These are phyloP conservation scores for Dasyornis broadbenti DNA, from an alignment of 2,113 vertebrate genomes.

Conservation along the genomic window DNA sequence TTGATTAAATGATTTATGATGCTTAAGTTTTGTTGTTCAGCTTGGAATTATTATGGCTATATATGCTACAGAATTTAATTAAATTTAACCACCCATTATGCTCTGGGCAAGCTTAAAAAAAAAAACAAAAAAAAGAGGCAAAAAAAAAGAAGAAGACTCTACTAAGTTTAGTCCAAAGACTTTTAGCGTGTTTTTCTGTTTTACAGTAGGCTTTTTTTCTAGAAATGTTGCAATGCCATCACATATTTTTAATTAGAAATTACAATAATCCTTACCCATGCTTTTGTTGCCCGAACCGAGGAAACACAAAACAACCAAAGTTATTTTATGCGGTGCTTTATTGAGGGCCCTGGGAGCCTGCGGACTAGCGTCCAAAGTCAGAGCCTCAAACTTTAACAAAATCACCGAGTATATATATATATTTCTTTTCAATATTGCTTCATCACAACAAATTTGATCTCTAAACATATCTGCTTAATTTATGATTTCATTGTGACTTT, in stretches of 20 bases:
- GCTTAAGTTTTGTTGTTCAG: accelerated
- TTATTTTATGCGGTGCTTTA: no score
- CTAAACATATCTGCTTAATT: no score
- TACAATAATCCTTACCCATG: not conserved
- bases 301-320: no score
- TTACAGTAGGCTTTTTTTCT: not conserved
- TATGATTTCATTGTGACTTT: no score
- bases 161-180: not conserved
- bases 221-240: not conserved
- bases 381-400: no score
- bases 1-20: not conserved
- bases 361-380: no score
- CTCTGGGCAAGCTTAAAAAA: not conserved
- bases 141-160: not conserved
- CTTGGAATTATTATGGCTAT: not conserved
- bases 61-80: not conserved
- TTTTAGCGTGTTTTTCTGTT: not conserved
- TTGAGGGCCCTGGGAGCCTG: no score
- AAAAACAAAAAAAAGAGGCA: not conserved
- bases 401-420: no score
- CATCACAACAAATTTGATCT: no score
- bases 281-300: no score
- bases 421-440: no score
- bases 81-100: not conserved
- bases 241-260: not conserved